Base-by-base conservation (phyloP, 2,888 invertebrate genomes). In the Nymphalis urticae region DNA sequence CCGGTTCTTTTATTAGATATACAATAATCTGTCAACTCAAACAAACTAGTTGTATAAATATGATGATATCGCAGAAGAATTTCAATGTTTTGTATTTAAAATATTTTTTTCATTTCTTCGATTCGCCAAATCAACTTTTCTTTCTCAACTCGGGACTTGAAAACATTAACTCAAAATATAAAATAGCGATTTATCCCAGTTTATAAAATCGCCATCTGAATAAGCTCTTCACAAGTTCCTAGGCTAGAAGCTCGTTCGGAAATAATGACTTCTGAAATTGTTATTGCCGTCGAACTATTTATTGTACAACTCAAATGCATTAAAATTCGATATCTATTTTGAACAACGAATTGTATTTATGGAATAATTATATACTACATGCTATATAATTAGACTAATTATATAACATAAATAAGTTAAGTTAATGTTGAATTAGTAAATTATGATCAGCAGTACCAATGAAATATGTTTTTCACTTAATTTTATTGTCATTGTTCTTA, bases 141-240 rank as follows among this genome's bases (percentile, higher is more conserved):
- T 36, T 27, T 42, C 19, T 58, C 19, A 13, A 19, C n/a, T 19
- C 21, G 17, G 9, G 13, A 21, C 56, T 32, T 13, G 36, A 42
- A 42, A 67, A 64, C 62, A 62, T 47, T 51, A 47, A 51, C 10
- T 42, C 16, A 42, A 54, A 32, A 42, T 21, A 36, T 60, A 54
- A 36, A 62, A 42, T 66, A 36, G 56, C 63, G 54, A 56, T 51
- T 63, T 69, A 69, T 69, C 60, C 50, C 32, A n/a, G 53, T 68
- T 69, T 71, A 64, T 60, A 24, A 56, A 62, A 66, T 63, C 54
- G 61, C 63, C 61, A 60, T 48, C 60, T 69, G 48, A 68, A 71
- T 65, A 48, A 68, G 42, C 48, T 36, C 68, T 65, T 54, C 48
- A 66, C 50, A 58, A 48, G 47, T 66, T 63, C 42, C 62, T 24